Conservation (phyloP, 2,113 vertebrate species). For the Aramus guarauna region DNA sequence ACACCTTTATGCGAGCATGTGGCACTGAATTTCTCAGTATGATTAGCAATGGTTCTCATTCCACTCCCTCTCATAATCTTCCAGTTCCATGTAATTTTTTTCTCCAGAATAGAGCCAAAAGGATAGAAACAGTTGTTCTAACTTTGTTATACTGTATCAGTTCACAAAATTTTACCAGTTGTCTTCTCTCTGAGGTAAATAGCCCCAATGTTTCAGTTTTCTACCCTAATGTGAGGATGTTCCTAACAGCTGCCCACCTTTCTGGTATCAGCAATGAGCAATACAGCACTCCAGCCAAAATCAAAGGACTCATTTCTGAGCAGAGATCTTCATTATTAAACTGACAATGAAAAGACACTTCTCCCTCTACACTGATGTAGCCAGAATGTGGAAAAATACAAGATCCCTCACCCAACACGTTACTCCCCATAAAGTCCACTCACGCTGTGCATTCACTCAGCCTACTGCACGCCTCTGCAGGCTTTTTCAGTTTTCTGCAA, state of each 20-base stretch:
- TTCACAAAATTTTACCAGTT: not conserved
- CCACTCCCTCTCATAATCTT: not conserved
- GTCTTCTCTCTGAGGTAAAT: not conserved
- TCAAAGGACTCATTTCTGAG: not conserved
- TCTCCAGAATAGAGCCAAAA: not conserved
- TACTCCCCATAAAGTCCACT: not conserved
- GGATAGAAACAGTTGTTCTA: not conserved
- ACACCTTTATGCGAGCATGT: not conserved
- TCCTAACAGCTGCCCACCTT: not conserved
- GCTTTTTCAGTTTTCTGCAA: not conserved
- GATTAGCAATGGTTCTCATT: not conserved
- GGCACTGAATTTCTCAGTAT: not conserved
- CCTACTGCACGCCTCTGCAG: not conserved
- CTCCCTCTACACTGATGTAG: not conserved
- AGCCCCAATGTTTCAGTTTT: not conserved
- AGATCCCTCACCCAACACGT: not conserved
- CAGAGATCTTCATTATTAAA: not conserved
- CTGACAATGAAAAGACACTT: not conserved
- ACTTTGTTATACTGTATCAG: not conserved
- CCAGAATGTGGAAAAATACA: not conserved
- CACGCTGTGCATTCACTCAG: not conserved
- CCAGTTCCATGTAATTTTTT: not conserved
- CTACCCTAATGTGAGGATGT: not conserved
- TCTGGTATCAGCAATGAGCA: not conserved
- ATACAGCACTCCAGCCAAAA: not conserved